Evolutionary conservation across 2,113 vertebrate genomes (phyloP).

Genomic region (Cinclus cinclus): DNA sequence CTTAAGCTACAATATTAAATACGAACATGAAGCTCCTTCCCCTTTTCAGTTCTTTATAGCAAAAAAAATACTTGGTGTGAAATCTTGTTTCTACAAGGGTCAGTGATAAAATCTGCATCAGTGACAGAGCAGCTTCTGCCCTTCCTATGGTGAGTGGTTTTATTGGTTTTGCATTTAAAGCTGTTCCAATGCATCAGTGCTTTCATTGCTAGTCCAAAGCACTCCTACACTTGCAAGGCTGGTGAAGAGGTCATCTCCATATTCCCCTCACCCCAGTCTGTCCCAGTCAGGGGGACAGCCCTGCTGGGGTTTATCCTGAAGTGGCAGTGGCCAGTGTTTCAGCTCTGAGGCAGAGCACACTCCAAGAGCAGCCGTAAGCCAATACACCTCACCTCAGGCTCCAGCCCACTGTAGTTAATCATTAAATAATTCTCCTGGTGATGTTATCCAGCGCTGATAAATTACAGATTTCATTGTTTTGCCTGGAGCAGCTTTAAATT

Average conservation of each 20-base stretch:
- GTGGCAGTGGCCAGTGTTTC: not conserved
- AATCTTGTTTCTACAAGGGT: constrained; percentile 8
- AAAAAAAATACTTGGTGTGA: constrained; percentile 46
- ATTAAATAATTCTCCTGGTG: constrained; percentile 69
- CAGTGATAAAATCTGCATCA: constrained; percentile 24
- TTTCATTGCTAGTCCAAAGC: not conserved
- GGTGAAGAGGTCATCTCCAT: not conserved
- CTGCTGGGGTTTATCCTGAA: not conserved
- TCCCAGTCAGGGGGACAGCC: not conserved
- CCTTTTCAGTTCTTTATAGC: constrained; percentile 25
- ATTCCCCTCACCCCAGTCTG: accelerated
- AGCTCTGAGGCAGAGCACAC: not conserved
- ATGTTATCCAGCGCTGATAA: constrained; percentile 67
- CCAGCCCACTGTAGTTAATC: constrained; percentile 53
- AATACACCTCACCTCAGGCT: not conserved
- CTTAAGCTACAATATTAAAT: constrained; percentile 36
- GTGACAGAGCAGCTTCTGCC: not conserved
- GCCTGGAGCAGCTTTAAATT: constrained; percentile 67
- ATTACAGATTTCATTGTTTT: constrained; percentile 71
- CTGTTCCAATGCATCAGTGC: not conserved
- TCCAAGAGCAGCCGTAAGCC: not conserved
- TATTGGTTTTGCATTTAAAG: constrained; percentile 27
- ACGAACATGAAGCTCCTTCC: constrained; percentile 28
- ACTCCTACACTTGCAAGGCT: not conserved
- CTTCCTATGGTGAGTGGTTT: not conserved